Conservation (phyloP, 1,140 invertebrate species). For the Samia ricini region DNA sequence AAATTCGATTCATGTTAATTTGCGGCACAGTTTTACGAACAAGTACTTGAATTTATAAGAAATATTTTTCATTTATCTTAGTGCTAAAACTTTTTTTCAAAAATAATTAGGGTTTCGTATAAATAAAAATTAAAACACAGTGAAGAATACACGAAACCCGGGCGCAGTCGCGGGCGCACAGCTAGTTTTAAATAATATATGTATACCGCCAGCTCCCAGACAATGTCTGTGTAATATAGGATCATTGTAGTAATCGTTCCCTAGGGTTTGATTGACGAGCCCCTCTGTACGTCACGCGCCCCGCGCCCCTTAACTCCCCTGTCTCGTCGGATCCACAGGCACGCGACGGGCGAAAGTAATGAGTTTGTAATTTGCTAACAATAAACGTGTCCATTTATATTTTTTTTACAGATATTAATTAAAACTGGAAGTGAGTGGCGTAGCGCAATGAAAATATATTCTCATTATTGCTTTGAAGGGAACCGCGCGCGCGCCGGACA, state of each 20-base stretch:
- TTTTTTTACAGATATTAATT: slow-evolving; percentile 22
- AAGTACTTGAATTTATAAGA: too few species aligned
- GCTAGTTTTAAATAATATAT: not conserved
- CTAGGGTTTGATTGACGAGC: slow-evolving; percentile 17
- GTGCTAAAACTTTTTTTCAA: too few species aligned
- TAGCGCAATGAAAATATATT: not conserved
- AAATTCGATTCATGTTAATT: too few species aligned
- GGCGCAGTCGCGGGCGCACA: too few species aligned
- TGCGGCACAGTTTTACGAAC: too few species aligned
- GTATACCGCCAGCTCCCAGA: not conserved
- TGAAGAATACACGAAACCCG: too few species aligned
- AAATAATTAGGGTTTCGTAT: too few species aligned
- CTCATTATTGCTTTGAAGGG: not conserved
- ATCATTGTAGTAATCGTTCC: slow-evolving; percentile 3
- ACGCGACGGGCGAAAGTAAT: slow-evolving; percentile 10
- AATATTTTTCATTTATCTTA: too few species aligned
- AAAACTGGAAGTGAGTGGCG: slow-evolving; percentile 13
- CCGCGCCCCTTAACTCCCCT: not conserved
- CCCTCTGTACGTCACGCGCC: not conserved
- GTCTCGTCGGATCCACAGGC: not conserved
- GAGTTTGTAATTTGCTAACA: slow-evolving; percentile 23
- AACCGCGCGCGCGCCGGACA: not conserved
- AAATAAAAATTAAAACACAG: too few species aligned
- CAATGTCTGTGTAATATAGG: slow-evolving; percentile 5
- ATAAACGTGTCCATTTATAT: slow-evolving; percentile 23